phyloP scores from a whole-genome alignment of 2,888 invertebrate species.

The Conus canariensis region DNA sequence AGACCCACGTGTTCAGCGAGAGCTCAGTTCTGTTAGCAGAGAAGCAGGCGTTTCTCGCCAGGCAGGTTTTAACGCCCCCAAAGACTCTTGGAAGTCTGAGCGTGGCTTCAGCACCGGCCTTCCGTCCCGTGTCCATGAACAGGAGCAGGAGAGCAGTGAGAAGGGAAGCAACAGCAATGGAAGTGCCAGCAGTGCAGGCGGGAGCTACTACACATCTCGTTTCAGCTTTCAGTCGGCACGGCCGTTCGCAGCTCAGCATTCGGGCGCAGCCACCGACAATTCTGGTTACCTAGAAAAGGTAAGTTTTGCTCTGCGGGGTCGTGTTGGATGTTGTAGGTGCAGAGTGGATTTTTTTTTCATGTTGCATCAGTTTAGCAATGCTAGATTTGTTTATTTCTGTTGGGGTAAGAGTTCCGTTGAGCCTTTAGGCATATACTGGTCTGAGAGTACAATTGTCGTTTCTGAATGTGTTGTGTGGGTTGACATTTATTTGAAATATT shows the following conservation, averaged over 20 bases:
- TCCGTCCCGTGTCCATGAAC: constrained; percentile 52
- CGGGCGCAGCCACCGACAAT: constrained; percentile 1
- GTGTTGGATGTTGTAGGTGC: not conserved
- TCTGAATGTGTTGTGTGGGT: too few relatives aligned
- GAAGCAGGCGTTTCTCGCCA: constrained; percentile 23
- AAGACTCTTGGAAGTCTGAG: constrained; percentile 25
- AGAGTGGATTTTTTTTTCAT: not conserved
- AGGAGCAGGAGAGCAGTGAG: constrained; percentile 38
- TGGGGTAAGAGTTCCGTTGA: too few relatives aligned
- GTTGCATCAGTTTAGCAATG: too few relatives aligned
- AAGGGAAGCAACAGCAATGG: constrained; percentile 50
- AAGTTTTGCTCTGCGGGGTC: not conserved
- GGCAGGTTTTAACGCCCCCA: not conserved
- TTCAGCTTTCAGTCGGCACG: constrained; percentile 48
- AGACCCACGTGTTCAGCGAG: constrained; percentile 23
- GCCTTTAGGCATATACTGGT: too few relatives aligned
- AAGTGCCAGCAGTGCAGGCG: constrained; percentile 43
- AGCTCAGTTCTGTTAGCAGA: constrained; percentile 28
- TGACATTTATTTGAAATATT: too few relatives aligned
- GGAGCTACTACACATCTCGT: constrained; percentile 15
- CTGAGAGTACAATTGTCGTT: too few relatives aligned
- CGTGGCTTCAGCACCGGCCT: constrained; percentile 40
- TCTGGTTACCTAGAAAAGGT: constrained; percentile 66
- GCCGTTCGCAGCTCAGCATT: constrained; percentile 41
- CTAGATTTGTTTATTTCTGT: too few relatives aligned